Percentiles rank a stretch among this genome's conserved stretches.
These are phyloP conservation scores for Falco rusticolus DNA, from an alignment of 2,797 vertebrate genomes.

Conservation along the genomic window DNA sequence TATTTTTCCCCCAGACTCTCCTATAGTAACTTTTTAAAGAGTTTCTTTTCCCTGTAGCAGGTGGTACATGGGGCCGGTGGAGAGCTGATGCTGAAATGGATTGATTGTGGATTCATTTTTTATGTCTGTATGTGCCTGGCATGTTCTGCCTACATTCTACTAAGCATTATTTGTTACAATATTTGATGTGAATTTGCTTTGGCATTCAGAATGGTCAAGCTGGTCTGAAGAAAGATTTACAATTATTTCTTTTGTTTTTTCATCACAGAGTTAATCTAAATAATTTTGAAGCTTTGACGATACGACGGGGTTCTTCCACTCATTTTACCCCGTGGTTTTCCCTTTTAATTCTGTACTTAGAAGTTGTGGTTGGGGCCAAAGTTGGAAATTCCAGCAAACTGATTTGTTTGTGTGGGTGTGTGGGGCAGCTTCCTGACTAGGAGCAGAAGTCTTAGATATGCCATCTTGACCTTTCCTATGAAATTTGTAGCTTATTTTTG, in stretches of 20 bases:
- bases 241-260: not conserved
- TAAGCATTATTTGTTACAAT: not conserved
- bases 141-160: not conserved
- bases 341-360: not conserved
- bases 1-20: not conserved
- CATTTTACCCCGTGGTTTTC: not conserved
- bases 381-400: not conserved
- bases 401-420: not conserved
- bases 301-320: not conserved
- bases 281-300: not conserved
- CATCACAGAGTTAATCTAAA: not conserved
- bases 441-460: not conserved
- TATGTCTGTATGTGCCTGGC: not conserved
- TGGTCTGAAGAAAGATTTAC: not conserved
- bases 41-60: not conserved
- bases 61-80: not conserved
- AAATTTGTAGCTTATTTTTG: conserved; percentile 10
- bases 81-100: not conserved
- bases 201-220: not conserved
- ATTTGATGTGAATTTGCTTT: not conserved
- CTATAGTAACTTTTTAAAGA: not conserved
- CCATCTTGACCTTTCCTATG: conserved; percentile 12
- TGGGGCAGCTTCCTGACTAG: not conserved
- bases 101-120: not conserved
- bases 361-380: not conserved